Evolutionary conservation across 2,113 vertebrate genomes (phyloP).

Genomic region (Zosterops lateralis): DNA sequence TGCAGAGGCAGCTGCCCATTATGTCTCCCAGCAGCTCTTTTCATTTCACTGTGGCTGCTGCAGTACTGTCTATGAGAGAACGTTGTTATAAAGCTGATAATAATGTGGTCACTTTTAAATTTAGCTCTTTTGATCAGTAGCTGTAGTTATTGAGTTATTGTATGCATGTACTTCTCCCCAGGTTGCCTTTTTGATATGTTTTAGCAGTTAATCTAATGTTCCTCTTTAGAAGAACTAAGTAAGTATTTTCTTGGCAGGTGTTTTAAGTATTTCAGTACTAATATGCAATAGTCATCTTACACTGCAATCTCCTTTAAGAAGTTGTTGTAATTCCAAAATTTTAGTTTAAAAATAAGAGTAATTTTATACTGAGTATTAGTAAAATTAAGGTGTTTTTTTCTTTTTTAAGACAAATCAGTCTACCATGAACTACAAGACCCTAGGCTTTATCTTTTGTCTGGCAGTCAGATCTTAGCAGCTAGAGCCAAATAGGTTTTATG

Average conservation of each 20-base stretch:
- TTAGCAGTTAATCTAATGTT: neutral
- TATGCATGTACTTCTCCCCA: neutral
- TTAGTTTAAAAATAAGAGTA: neutral
- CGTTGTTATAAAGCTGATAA: conserved; percentile 5
- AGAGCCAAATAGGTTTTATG: neutral
- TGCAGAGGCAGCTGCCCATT: neutral
- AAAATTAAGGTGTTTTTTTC: neutral
- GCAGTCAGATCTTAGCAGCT: neutral
- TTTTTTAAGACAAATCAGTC: neutral
- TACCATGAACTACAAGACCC: neutral
- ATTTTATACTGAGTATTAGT: neutral
- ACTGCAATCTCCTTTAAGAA: neutral
- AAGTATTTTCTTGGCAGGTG: neutral
- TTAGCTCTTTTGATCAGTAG: neutral
- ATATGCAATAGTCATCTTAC: neutral
- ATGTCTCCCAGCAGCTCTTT: neutral
- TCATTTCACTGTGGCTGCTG: neutral
- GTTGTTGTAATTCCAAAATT: neutral
- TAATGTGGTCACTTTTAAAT: neutral
- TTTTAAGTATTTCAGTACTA: neutral
- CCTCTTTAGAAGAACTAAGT: neutral
- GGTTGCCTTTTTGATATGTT: neutral
- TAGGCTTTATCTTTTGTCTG: neutral
- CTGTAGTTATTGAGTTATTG: conserved; percentile 1
- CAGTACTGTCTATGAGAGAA: neutral